Conservation (phyloP, 2,888 invertebrate species). For the Branchellion lobata region DNA sequence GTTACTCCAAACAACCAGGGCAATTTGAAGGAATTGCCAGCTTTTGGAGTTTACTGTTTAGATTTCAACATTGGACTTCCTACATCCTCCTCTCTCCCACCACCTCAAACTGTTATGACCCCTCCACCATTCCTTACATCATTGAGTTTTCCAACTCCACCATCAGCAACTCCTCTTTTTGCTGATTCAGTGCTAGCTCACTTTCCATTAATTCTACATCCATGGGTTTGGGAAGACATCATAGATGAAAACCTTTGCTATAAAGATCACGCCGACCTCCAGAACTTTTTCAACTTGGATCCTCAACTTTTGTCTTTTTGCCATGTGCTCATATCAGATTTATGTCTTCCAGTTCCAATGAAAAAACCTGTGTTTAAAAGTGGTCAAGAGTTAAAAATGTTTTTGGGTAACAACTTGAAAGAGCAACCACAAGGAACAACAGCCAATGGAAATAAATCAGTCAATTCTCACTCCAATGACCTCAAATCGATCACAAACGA, state of each 20-base stretch:
- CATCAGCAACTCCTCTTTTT: no score
- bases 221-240: slow-evolving; percentile 17
- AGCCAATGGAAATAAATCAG: no score
- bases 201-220: slow-evolving; percentile 7
- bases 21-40: slow-evolving; percentile 30
- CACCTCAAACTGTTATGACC: background rate
- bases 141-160: background rate
- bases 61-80: background rate
- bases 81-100: background rate
- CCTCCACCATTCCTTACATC: background rate
- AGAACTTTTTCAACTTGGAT: slow-evolving; percentile 10
- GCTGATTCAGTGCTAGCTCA: no score
- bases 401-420: no score
- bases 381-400: no score
- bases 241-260: background rate
- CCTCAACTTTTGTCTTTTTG: background rate
- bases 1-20: background rate
- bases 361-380: background rate
- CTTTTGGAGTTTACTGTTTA: slow-evolving; percentile 31
- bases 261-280: background rate
- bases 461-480: no score
- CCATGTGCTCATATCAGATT: background rate
- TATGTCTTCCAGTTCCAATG: background rate
- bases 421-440: no score
- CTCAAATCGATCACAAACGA: no score